These are phyloP conservation scores for Uria lomvia DNA, from an alignment of 2,113 vertebrate genomes.

Conservation along the genomic window DNA sequence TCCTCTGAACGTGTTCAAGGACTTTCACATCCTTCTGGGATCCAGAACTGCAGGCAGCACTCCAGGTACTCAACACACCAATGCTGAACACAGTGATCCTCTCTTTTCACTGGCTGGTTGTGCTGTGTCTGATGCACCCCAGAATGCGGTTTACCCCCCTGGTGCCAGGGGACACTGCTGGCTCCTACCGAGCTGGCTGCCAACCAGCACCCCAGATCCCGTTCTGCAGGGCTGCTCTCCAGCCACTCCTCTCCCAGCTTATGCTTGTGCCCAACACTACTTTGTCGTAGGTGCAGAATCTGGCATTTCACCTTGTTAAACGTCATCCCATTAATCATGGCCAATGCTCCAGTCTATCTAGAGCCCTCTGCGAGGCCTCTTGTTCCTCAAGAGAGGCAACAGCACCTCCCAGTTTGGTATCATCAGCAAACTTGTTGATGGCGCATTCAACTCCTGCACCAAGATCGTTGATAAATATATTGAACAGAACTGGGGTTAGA, in stretches of 20 bases:
- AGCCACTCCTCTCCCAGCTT: neutral
- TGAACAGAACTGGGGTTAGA: neutral
- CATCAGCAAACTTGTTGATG: neutral
- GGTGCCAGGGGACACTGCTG: neutral
- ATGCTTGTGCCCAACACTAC: neutral
- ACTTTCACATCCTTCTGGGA: too few relatives aligned
- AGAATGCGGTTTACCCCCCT: neutral
- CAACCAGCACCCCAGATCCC: too few relatives aligned
- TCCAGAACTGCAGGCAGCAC: too few relatives aligned
- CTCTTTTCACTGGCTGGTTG: neutral
- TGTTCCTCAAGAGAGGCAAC: too few relatives aligned
- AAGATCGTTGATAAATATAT: neutral
- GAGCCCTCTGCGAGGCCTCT: too few relatives aligned
- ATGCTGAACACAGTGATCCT: neutral
- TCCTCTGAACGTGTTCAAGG: too few relatives aligned
- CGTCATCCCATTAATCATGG: neutral
- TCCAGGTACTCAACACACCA: too few relatives aligned
- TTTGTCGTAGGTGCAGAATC: neutral
- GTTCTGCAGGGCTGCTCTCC: neutral
- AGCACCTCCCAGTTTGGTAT: neutral
- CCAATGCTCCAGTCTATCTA: neutral
- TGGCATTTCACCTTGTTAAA: neutral
- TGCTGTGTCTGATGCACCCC: neutral
- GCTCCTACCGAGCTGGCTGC: neutral
- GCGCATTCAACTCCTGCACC: neutral